A percentile compares a stretch with the other conserved stretches of the same genome.
Conservation (phyloP, 2,888 invertebrate species). For the Parnassius smintheus region DNA sequence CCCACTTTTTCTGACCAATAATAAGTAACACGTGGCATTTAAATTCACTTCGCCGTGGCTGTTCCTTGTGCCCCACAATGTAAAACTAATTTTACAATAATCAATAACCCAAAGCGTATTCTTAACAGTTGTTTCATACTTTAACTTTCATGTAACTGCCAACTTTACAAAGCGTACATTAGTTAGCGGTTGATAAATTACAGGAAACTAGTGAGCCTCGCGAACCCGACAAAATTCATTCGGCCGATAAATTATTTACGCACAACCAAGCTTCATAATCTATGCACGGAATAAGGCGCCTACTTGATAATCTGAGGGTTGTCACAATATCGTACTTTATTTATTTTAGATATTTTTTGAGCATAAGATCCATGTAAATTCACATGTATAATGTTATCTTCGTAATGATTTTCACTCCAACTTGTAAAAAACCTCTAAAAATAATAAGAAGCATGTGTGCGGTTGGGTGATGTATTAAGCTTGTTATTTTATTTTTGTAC, state of each 20-base stretch:
- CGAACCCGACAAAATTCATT: constrained; percentile 24
- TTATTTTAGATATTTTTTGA: too few relatives aligned
- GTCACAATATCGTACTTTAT: constrained; percentile 1
- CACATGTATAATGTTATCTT: too few relatives aligned
- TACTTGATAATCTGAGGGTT: constrained; percentile 13
- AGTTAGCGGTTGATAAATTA: constrained; percentile 23
- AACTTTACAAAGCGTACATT: constrained; percentile 24
- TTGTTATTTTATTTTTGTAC: too few relatives aligned
- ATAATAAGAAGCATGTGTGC: too few relatives aligned
- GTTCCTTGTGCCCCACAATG: background rate
- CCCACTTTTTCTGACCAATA: too few relatives aligned
- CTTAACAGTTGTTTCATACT: constrained; percentile 14
- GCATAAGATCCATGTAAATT: too few relatives aligned
- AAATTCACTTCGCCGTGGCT: too few relatives aligned
- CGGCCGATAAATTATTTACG: constrained; percentile 25
- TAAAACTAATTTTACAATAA: constrained; percentile 16
- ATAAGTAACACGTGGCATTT: too few relatives aligned
- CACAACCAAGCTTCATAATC: constrained; percentile 25
- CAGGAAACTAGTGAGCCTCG: constrained; percentile 23
- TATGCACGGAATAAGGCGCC: constrained; percentile 19
- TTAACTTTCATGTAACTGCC: constrained; percentile 21
- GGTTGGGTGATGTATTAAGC: too few relatives aligned
- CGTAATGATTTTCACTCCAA: too few relatives aligned
- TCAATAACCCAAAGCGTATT: constrained; percentile 14
- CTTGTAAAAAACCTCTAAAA: too few relatives aligned